phyloP scores from a whole-genome alignment of 2,888 invertebrate genomes.

The Ommatoiulus sabulosus region DNA sequence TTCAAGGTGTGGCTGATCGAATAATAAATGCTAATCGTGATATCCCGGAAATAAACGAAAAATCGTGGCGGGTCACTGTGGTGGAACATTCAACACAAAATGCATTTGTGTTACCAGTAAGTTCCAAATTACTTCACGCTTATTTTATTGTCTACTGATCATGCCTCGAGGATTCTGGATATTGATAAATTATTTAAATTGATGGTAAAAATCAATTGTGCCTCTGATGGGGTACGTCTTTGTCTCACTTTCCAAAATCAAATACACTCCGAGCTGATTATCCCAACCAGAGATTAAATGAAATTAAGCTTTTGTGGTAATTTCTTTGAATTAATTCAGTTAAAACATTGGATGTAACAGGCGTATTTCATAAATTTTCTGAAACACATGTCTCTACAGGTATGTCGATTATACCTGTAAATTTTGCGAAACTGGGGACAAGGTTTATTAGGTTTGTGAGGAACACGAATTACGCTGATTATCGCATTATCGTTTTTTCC shows the following conservation, averaged over 20 bases:
- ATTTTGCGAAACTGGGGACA: too few relatives aligned
- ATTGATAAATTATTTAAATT: background rate
- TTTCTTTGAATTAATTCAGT: slow-evolving; percentile 1
- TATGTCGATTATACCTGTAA: too few relatives aligned
- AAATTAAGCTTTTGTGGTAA: background rate
- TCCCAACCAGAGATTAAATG: background rate
- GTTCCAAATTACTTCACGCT: slow-evolving; percentile 58
- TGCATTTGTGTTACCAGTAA: slow-evolving; percentile 73
- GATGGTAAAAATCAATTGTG: too few relatives aligned
- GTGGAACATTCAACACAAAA: slow-evolving; percentile 69
- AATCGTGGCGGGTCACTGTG: slow-evolving; percentile 71
- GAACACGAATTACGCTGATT: too few relatives aligned
- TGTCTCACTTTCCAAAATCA: too few relatives aligned
- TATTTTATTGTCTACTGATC: background rate
- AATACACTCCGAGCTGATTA: too few relatives aligned
- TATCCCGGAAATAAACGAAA: slow-evolving; percentile 65
- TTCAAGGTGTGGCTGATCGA: slow-evolving; percentile 67
- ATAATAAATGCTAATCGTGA: slow-evolving; percentile 70
- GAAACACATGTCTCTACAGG: too few relatives aligned
- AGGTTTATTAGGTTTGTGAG: too few relatives aligned
- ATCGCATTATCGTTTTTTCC: background rate
- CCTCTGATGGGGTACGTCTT: too few relatives aligned
- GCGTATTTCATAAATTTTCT: too few relatives aligned
- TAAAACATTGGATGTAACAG: too few relatives aligned
- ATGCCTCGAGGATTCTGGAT: background rate